phyloP scores from a whole-genome alignment of 2,113 vertebrate species.

The Pedionomus torquatus region DNA sequence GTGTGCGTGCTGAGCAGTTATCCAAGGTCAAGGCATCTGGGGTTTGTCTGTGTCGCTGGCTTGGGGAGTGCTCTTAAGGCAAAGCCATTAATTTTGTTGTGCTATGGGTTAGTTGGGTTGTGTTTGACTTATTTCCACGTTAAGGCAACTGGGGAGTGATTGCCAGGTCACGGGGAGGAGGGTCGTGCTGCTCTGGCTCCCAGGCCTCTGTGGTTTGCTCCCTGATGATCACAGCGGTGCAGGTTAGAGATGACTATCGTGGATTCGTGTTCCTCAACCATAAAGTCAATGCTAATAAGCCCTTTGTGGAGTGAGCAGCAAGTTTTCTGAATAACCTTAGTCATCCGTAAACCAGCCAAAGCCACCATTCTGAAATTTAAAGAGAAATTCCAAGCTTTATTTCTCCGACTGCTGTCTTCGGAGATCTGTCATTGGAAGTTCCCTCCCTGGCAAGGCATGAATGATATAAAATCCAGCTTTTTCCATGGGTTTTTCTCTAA shows the following conservation, averaged over 20 bases:
- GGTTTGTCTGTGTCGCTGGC: background rate
- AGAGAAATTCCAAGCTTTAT: background rate
- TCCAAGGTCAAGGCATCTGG: background rate
- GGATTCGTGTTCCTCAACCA: background rate
- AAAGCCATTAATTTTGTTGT: background rate
- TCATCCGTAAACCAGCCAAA: background rate
- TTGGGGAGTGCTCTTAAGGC: background rate
- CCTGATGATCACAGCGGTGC: rapidly evolving
- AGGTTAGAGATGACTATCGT: background rate
- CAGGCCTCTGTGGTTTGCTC: too few relatives aligned
- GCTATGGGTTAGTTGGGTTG: rapidly evolving
- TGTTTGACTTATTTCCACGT: background rate
- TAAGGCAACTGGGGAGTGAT: rapidly evolving
- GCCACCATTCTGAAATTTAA: background rate
- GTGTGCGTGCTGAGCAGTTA: background rate
- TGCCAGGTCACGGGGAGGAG: background rate
- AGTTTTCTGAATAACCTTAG: background rate
- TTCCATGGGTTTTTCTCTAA: background rate
- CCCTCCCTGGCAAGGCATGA: rapidly evolving
- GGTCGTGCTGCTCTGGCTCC: background rate
- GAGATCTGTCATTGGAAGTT: background rate
- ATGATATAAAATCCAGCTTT: background rate
- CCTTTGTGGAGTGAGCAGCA: background rate
- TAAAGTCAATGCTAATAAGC: background rate
- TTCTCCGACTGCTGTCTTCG: background rate